phyloP scores from a whole-genome alignment of 2,113 vertebrate genomes.

The Ptilorrhoa leucosticta region DNA sequence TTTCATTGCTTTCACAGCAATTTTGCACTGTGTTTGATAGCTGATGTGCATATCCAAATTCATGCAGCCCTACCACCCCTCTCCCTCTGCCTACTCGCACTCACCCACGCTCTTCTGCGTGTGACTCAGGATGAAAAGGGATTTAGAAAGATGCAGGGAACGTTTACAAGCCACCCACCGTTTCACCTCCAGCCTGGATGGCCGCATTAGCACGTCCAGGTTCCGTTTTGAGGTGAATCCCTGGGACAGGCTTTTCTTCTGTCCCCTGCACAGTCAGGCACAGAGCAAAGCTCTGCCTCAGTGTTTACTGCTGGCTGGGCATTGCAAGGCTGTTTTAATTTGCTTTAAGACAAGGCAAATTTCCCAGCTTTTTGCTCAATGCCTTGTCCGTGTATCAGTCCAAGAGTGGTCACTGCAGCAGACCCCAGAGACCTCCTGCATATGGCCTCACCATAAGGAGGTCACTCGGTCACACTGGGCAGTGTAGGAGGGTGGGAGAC shows the following conservation, averaged over 20 bases:
- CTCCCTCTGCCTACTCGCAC: constrained; percentile 40
- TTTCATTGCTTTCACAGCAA: constrained; percentile 47
- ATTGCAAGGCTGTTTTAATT: neutral
- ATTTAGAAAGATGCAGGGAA: constrained; percentile 42
- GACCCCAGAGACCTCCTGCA: neutral
- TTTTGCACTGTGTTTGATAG: constrained; percentile 52
- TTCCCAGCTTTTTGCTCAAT: neutral
- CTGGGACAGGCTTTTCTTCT: neutral
- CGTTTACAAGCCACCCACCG: constrained; percentile 13
- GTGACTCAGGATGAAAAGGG: constrained; percentile 56
- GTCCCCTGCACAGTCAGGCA: neutral
- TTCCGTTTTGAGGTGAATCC: neutral
- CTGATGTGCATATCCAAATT: constrained; percentile 62
- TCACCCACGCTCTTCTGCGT: constrained; percentile 35
- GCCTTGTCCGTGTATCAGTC: neutral
- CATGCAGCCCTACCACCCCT: constrained; percentile 53
- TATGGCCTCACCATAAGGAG: neutral
- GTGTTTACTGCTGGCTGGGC: neutral
- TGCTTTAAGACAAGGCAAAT: neutral
- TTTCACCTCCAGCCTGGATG: neutral
- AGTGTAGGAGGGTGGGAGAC: neutral
- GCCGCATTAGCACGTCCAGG: neutral
- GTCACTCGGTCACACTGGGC: neutral
- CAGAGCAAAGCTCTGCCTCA: neutral
- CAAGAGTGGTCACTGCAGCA: neutral